Evolutionary conservation across 1,140 invertebrate species (phyloP), one percentile per base, ranked within the genome.

Genomic region (Potamilus streckersoni): DNA sequence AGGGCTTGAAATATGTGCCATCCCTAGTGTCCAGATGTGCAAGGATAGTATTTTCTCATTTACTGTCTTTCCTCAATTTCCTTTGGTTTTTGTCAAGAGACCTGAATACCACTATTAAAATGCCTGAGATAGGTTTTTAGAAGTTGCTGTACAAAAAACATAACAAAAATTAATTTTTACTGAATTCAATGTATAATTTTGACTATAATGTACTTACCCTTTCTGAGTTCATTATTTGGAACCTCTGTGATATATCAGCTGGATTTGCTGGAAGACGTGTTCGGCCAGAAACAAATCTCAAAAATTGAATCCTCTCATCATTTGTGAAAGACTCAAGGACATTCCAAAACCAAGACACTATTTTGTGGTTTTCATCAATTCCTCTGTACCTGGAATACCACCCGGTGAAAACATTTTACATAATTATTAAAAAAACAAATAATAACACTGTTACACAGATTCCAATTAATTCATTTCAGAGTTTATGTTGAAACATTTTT

Each of bases 241-340:
- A 94, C 66, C 93, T 84, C 84, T 94, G 93, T 15, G 93, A 92
- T 49, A 94, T 91, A 84, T 94, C 93, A 62, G 93, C 92, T 65
- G 93, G 87, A 85, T 94, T 94, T 14, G 92, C 92, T 16, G 93
- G 93, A 14, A 94, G 88, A 59, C 93, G 85, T 16, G 93, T 93
- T 72, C 93, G 84, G 12, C 93, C 93, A 23, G 93, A 94, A 2
- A 94, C 93, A 89, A 94, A 94, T 72, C 93, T 86, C 89, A 94
- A 92, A 83, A 94, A 94, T 58, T 94, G 89, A 49, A 94, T 93
- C 69, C 93, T 86, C 83, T 94, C 93, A 27, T 91, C 90, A 87
- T 93, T 93, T 6, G 91, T 92, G 84, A 94, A 94, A 56, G 86
- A 88, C 82, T 93, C 92, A 67, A 94, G 88, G 59, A 93, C 92